Conservation (phyloP, 2,113 vertebrate species). For the Laterallus jamaicensis region DNA sequence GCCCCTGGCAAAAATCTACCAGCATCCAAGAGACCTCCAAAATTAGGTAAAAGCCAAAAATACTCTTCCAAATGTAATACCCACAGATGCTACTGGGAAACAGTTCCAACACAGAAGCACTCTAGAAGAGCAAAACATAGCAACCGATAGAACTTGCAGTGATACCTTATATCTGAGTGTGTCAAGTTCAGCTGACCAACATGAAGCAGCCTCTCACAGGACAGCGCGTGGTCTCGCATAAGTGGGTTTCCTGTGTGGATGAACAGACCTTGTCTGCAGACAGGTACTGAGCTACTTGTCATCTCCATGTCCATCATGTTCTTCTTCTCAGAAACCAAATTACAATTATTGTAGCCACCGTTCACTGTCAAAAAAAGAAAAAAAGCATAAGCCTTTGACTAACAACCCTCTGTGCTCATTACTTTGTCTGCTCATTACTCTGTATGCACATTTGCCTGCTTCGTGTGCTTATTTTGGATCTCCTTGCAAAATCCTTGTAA, state of each 20-base stretch:
- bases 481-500: background rate
- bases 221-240: constrained; percentile 73
- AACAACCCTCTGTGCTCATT: background rate
- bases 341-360: constrained; percentile 74
- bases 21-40: background rate
- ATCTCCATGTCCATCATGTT: constrained; percentile 72
- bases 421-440: background rate
- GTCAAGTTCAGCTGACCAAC: constrained; percentile 75
- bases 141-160: background rate
- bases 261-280: constrained; percentile 78
- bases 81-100: background rate
- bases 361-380: constrained; percentile 73
- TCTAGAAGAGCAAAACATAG: background rate
- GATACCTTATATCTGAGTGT: constrained; percentile 80
- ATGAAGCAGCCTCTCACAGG: constrained; percentile 76
- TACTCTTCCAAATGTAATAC: background rate
- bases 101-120: background rate
- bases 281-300: constrained; percentile 73
- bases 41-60: background rate
- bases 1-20: background rate
- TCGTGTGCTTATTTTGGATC: background rate
- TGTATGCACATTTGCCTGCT: background rate
- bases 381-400: background rate
- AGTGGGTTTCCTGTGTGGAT: constrained; percentile 74
- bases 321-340: constrained; percentile 79